Conservation (phyloP, 2,888 invertebrate genomes). For the Lamellibrachia columna region DNA sequence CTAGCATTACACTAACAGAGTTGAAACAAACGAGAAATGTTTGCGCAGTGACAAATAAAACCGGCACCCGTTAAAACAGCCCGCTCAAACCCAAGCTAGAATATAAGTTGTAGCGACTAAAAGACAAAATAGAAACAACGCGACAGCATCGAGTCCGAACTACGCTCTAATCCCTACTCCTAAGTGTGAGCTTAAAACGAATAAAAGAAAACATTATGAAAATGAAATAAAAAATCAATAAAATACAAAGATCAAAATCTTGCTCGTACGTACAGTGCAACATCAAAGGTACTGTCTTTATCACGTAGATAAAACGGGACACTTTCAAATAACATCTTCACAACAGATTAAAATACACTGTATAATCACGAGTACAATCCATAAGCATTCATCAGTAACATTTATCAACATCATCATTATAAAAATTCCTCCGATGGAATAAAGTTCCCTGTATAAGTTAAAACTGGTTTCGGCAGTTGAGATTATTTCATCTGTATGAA, state of each 20-base stretch:
- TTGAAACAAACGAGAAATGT: not conserved
- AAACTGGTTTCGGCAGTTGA: constrained; percentile 16
- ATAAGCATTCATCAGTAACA: constrained; percentile 7
- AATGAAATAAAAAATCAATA: constrained; percentile 10
- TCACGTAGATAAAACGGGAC: constrained; percentile 8
- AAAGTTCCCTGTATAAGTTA: constrained; percentile 16
- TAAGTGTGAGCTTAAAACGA: not conserved
- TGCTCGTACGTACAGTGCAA: constrained; percentile 3
- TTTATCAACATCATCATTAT: constrained; percentile 12
- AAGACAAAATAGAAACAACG: not conserved
- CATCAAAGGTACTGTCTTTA: constrained; percentile 16
- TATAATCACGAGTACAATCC: constrained; percentile 12
- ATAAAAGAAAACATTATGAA: not conserved
- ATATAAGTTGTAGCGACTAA: not conserved
- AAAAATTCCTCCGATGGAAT: constrained; percentile 12
- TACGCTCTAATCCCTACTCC: not conserved
- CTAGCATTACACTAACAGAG: constrained; percentile 16
- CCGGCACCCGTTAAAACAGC: not conserved
- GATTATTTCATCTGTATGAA: not conserved
- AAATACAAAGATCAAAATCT: constrained; percentile 16
- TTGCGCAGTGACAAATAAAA: constrained; percentile 3
- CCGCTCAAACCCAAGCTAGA: not conserved
- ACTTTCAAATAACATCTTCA: not conserved
- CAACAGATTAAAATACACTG: constrained; percentile 5
- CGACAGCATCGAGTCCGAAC: not conserved